Percentiles rank a stretch among this genome's conserved stretches.
phyloP scores from a whole-genome alignment of 1,140 invertebrate genomes.

The Leptinotarsa undecemlineata region DNA sequence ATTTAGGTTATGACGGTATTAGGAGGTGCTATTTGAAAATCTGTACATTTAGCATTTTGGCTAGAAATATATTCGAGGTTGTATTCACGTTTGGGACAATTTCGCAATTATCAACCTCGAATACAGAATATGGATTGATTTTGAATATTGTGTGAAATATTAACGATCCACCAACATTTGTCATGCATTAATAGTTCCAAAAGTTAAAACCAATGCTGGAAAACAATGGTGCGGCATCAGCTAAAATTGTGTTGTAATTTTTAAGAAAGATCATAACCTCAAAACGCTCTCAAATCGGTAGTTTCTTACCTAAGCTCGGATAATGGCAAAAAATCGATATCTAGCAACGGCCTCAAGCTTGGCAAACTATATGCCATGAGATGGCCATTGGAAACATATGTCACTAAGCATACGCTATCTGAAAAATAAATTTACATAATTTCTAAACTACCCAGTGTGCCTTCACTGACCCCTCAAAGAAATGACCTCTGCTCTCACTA shows the following conservation, averaged over 20 bases:
- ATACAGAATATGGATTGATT: too few species aligned
- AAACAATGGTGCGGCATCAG: slow-evolving; percentile 45
- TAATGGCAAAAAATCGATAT: slow-evolving; percentile 91
- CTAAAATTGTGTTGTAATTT: slow-evolving; percentile 34
- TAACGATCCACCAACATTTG: neutral
- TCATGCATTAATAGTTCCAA: neutral
- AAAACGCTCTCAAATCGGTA: neutral
- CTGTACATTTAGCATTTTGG: too few species aligned
- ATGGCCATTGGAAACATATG: slow-evolving; percentile 92
- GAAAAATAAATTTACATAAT: slow-evolving; percentile 44
- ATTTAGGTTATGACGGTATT: neutral
- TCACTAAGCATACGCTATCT: slow-evolving; percentile 93
- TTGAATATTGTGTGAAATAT: too few species aligned
- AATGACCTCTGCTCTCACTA: slow-evolving; percentile 92
- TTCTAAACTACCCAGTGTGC: neutral
- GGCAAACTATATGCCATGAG: slow-evolving; percentile 91
- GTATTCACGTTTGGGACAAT: too few species aligned
- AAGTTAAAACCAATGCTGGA: slow-evolving; percentile 36
- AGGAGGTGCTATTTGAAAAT: neutral
- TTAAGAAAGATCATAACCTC: slow-evolving; percentile 13
- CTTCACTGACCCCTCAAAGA: slow-evolving; percentile 78
- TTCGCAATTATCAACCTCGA: too few species aligned
- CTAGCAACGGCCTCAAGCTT: slow-evolving; percentile 85
- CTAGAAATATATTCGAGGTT: too few species aligned
- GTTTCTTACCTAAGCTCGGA: slow-evolving; percentile 85